Conservation (phyloP, 2,888 invertebrate species). For the Megastigmus dorsalis region DNA sequence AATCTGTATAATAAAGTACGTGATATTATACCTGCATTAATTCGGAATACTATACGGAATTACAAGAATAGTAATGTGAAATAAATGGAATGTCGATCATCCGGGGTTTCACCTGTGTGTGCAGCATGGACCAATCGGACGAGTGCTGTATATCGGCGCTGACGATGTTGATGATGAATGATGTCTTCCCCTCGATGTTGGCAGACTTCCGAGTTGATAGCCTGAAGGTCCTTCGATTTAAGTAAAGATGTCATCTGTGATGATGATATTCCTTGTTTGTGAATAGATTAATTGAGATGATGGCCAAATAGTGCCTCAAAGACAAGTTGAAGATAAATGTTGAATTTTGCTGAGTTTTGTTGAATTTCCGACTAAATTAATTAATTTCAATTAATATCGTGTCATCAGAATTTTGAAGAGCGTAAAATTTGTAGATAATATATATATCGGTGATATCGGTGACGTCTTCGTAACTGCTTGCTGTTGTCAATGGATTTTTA, state of each 20-base stretch:
- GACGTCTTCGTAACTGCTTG: background rate
- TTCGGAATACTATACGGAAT: no score
- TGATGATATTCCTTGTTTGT: background rate
- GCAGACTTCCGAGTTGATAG: background rate
- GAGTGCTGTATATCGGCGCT: background rate
- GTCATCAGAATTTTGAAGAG: background rate
- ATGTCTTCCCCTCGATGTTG: background rate
- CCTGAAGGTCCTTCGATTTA: background rate
- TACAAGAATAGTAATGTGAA: background rate
- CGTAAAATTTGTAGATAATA: background rate
- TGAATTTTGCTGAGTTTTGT: background rate
- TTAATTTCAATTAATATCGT: background rate
- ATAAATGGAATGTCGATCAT: slow-evolving; percentile 1
- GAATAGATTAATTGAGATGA: no score
- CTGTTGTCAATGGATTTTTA: background rate
- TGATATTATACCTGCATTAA: no score
- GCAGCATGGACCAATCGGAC: slow-evolving; percentile 5
- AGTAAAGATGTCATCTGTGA: background rate
- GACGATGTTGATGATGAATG: background rate
- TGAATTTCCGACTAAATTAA: no score
- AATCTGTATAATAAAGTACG: no score
- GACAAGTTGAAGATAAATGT: no score
- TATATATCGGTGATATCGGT: no score
- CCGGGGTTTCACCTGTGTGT: slow-evolving; percentile 14
- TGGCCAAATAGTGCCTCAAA: background rate